Percentiles rank a stretch among this genome's conserved stretches.
Conservation (phyloP, 2,888 invertebrate genomes). For the Epinotia nisella region DNA sequence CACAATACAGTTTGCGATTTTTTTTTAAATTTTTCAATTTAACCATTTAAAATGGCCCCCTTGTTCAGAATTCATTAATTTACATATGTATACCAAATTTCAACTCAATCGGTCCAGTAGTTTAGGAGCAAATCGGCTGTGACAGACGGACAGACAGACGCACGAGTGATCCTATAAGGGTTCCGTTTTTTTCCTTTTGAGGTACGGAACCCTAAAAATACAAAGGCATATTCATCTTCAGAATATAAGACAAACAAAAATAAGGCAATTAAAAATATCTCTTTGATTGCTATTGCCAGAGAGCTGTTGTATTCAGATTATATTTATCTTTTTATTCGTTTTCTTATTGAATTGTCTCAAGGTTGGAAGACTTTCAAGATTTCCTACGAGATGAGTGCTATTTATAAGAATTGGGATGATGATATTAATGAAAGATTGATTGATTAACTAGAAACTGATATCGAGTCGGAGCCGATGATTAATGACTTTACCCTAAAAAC, state of each 20-base stretch:
- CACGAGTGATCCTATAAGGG: too few species aligned
- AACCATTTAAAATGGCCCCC: too few species aligned
- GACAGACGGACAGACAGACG: too few species aligned
- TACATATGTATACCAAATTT: too few species aligned
- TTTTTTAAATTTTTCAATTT: too few species aligned
- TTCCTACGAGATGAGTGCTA: neutral
- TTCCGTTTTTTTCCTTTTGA: too few species aligned
- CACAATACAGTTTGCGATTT: too few species aligned
- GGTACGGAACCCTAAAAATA: too few species aligned
- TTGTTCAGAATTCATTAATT: too few species aligned
- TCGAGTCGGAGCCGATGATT: constrained; percentile 7
- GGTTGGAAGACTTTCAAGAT: constrained; percentile 10
- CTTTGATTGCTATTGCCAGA: neutral
- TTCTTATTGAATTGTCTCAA: constrained; percentile 23
- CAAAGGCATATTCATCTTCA: neutral
- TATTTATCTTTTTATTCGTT: constrained; percentile 32
- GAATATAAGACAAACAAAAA: neutral
- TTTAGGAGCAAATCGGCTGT: too few species aligned
- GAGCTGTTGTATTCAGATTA: neutral
- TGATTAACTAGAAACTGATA: constrained; percentile 26
- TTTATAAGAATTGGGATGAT: neutral
- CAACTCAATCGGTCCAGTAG: too few species aligned
- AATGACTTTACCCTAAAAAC: constrained; percentile 14
- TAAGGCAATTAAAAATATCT: neutral
- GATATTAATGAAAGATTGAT: constrained; percentile 32